These are phyloP conservation scores for Sebastes paucispinis DNA, from an alignment of 2,797 vertebrate species.

Conservation along the genomic window DNA sequence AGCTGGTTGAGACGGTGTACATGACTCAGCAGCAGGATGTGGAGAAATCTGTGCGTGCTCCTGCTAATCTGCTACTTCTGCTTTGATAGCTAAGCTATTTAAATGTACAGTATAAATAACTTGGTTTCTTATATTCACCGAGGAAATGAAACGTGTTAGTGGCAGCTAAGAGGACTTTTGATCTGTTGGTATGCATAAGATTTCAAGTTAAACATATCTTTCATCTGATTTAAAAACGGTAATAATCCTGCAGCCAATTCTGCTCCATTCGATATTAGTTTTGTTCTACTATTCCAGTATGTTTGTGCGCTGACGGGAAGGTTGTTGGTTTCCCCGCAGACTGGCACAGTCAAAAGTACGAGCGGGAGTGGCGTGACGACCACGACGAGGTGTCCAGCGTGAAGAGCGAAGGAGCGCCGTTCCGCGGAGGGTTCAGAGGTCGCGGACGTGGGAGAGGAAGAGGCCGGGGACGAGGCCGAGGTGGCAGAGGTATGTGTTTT, in stretches of 20 bases:
- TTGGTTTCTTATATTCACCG: background rate
- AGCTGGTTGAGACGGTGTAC: background rate
- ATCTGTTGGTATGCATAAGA: background rate
- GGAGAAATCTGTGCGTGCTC: background rate
- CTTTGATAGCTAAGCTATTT: constrained; percentile 16
- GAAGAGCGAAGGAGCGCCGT: constrained; percentile 95
- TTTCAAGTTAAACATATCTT: background rate
- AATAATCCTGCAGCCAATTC: background rate
- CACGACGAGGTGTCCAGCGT: constrained; percentile 97
- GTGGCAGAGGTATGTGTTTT: constrained; percentile 73
- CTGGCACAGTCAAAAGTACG: constrained; percentile 94
- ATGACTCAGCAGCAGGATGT: constrained; percentile 56
- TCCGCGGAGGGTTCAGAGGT: constrained; percentile 92
- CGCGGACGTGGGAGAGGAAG: constrained; percentile 91
- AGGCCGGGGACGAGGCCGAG: constrained; percentile 91
- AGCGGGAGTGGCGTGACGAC: constrained; percentile 92
- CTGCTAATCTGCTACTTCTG: constrained; percentile 31
- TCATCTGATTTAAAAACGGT: background rate
- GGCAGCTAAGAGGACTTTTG: background rate
- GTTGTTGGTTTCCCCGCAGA: constrained; percentile 68
- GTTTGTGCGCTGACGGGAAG: background rate
- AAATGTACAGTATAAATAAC: background rate
- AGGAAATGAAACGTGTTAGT: background rate
- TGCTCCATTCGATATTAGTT: rapidly evolving
- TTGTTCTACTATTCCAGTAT: background rate